phyloP scores from a whole-genome alignment of 1,140 invertebrate genomes.

The Zelostemma sp. region DNA sequence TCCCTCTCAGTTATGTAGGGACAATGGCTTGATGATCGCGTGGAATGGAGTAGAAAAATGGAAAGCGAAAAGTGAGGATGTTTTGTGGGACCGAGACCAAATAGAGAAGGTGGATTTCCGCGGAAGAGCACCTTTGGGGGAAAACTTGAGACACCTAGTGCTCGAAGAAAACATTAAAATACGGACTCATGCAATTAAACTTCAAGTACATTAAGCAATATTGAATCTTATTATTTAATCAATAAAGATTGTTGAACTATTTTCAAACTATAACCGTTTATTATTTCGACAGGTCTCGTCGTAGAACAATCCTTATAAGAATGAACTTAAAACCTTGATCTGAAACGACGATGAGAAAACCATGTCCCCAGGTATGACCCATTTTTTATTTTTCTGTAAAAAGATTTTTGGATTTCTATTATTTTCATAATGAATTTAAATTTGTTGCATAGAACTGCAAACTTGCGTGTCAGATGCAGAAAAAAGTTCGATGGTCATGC shows the following conservation, averaged over 20 bases:
- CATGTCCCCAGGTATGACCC: not conserved
- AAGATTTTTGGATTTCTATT: no score
- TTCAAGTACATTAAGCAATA: not conserved
- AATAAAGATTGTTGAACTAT: not conserved
- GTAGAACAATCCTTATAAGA: no score
- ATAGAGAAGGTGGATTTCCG: slow-evolving; percentile 70
- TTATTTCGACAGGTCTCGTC: not conserved
- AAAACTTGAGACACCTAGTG: slow-evolving; percentile 72
- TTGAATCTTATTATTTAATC: not conserved
- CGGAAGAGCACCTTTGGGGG: slow-evolving; percentile 71
- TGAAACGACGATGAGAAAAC: not conserved
- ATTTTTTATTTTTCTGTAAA: not conserved
- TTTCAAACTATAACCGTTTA: not conserved
- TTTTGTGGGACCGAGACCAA: slow-evolving; percentile 67
- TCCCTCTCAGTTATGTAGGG: slow-evolving; percentile 90
- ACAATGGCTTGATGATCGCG: slow-evolving; percentile 99
- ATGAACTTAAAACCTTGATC: not conserved
- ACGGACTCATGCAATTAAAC: not conserved
- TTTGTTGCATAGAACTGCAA: no score
- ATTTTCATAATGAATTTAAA: no score
- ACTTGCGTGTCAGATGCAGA: no score
- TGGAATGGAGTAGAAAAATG: slow-evolving; percentile 95
- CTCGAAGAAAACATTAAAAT: slow-evolving; percentile 69
- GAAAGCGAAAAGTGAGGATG: slow-evolving; percentile 57
- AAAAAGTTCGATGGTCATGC: not conserved